A percentile compares a stretch with the other conserved stretches of the same genome.
phyloP scores from a whole-genome alignment of 2,113 vertebrate genomes.

The Callopanchax toddi region DNA sequence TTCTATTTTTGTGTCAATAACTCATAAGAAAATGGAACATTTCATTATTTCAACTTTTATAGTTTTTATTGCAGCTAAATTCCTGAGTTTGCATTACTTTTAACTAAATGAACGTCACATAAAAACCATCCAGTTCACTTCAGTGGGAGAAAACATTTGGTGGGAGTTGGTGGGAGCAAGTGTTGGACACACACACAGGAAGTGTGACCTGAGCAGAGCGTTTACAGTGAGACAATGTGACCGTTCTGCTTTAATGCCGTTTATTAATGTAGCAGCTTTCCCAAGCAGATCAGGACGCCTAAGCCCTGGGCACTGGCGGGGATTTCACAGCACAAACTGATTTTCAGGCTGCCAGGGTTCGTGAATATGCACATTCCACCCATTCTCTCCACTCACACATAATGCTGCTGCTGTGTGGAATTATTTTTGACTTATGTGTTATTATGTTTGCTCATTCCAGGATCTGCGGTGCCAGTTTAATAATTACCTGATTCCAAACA shows the following conservation, averaged over 20 bases:
- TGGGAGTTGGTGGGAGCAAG: neutral
- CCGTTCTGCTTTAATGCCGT: slow-evolving; percentile 58
- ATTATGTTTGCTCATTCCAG: neutral
- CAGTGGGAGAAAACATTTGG: neutral
- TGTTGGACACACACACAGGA: slow-evolving; percentile 5
- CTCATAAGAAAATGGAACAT: too few relatives aligned
- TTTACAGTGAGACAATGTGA: slow-evolving; percentile 71
- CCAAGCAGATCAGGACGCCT: slow-evolving; percentile 67
- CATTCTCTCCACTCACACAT: slow-evolving; percentile 2
- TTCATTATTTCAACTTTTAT: neutral
- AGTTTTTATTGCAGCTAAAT: neutral
- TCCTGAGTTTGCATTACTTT: too few relatives aligned
- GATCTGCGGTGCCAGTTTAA: neutral
- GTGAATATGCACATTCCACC: slow-evolving; percentile 26
- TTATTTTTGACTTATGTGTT: neutral
- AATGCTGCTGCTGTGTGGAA: neutral
- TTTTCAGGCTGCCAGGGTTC: slow-evolving; percentile 57
- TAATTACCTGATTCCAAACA: neutral
- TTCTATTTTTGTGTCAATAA: too few relatives aligned
- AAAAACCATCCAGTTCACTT: too few relatives aligned
- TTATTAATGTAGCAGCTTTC: slow-evolving; percentile 68
- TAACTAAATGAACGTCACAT: too few relatives aligned
- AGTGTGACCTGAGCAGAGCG: slow-evolving; percentile 41
- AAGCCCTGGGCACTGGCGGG: slow-evolving; percentile 62
- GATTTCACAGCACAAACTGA: slow-evolving; percentile 73